phyloP scores from a whole-genome alignment of 30 jellyfish, hydroid and myxozoan species.

The Nemopilema nomurai region DNA sequence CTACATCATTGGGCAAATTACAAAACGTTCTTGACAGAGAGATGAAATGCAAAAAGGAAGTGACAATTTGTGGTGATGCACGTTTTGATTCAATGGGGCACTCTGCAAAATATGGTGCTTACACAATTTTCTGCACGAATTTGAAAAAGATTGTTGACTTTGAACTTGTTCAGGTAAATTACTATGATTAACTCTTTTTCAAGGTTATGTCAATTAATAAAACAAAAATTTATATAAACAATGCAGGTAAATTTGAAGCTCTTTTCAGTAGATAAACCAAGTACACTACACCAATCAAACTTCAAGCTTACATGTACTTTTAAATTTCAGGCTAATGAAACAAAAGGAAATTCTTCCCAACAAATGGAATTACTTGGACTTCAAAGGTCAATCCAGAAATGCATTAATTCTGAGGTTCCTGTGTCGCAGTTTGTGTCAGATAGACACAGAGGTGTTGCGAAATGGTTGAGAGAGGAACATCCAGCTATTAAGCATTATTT shows the following conservation, averaged over 20 bases:
- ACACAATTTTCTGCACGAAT: too few species aligned
- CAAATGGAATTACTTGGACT: conserved; percentile 30
- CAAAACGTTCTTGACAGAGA: too few species aligned
- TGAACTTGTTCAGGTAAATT: too few species aligned
- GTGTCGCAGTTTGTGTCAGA: conserved; percentile 11
- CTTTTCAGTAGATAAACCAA: not conserved
- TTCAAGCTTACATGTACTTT: not conserved
- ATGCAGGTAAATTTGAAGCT: not conserved
- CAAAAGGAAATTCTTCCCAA: not conserved
- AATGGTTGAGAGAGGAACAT: conserved; percentile 16
- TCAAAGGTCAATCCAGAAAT: conserved; percentile 2
- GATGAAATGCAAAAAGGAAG: too few species aligned
- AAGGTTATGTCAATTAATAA: not conserved
- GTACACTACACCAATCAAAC: not conserved
- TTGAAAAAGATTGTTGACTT: too few species aligned
- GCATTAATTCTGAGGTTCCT: not conserved
- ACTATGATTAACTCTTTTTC: too few species aligned
- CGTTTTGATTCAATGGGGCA: too few species aligned
- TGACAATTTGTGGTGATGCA: too few species aligned
- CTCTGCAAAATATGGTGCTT: too few species aligned
- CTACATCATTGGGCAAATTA: too few species aligned
- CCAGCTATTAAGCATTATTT: conserved; percentile 1
- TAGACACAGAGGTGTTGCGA: conserved; percentile 30
- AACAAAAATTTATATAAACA: not conserved
- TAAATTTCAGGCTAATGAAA: conserved; percentile 16